Conservation (phyloP, 1,140 invertebrate genomes). For the Macrostomum lignano region DNA sequence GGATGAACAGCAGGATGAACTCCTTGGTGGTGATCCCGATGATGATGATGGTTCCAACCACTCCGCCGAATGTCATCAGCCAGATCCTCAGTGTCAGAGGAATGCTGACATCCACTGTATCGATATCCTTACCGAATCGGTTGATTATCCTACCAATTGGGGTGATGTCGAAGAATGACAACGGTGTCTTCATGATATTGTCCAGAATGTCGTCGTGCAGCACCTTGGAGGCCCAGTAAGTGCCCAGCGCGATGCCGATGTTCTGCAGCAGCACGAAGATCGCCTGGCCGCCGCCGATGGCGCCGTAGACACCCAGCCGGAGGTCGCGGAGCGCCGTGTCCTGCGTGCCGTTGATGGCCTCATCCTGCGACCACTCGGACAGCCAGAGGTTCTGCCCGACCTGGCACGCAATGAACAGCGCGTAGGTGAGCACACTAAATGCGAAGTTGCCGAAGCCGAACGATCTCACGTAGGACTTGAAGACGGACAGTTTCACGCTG, state of each 20-base stretch:
- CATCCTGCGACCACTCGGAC: conserved; percentile 1
- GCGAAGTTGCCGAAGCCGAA: neutral
- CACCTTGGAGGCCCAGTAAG: conserved; percentile 16
- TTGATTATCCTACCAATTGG: conserved; percentile 29
- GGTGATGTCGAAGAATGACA: conserved; percentile 36
- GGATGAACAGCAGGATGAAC: conserved; percentile 7
- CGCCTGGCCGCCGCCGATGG: neutral
- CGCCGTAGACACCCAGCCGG: neutral
- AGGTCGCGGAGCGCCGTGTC: neutral
- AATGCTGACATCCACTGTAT: conserved; percentile 2
- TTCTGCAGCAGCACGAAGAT: conserved; percentile 11
- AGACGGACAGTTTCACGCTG: neutral
- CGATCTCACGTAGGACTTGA: conserved; percentile 1
- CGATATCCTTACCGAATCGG: conserved; percentile 2
- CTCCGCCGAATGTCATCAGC: conserved; percentile 5
- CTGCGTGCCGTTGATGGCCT: conserved; percentile 1
- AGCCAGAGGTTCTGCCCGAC: conserved; percentile 1
- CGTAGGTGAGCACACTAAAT: neutral
- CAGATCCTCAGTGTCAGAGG: conserved; percentile 6
- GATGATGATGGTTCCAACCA: conserved; percentile 6
- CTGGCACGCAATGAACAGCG: neutral
- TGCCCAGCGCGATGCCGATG: conserved; percentile 15
- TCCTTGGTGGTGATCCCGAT: conserved; percentile 6
- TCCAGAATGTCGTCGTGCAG: conserved; percentile 17
- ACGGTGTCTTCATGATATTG: conserved; percentile 30